Percentiles rank a stretch among this genome's conserved stretches.
phyloP scores from a whole-genome alignment of 1,140 invertebrate genomes.

The Aphelenchoides besseyi region DNA sequence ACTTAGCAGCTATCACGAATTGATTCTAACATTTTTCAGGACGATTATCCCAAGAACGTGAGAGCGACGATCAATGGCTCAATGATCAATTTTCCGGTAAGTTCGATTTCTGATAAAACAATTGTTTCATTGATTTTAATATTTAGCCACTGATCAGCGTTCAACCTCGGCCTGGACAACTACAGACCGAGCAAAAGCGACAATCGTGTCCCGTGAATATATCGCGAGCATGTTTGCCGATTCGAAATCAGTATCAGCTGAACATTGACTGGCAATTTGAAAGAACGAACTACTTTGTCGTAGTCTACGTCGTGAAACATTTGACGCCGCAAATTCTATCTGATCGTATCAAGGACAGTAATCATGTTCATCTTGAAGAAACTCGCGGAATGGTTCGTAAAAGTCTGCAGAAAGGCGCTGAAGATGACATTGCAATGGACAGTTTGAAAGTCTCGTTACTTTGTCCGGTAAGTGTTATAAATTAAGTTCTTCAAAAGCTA shows the following conservation, averaged over 20 bases:
- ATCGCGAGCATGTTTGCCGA: conserved; percentile 72
- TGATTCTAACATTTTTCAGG: too few species aligned
- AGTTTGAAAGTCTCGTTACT: conserved; percentile 83
- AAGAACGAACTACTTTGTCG: conserved; percentile 50
- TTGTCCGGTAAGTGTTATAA: conserved; percentile 66
- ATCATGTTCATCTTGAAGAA: conserved; percentile 20
- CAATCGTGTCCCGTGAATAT: conserved; percentile 94
- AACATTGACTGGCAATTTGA: conserved; percentile 55
- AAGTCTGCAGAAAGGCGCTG: conserved; percentile 76
- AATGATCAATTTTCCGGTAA: conserved; percentile 82
- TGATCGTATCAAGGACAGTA: conserved; percentile 29
- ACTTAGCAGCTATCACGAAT: too few species aligned
- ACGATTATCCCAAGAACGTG: conserved; percentile 76
- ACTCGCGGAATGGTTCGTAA: conserved; percentile 44
- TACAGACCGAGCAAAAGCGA: conserved; percentile 89
- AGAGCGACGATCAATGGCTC: conserved; percentile 89
- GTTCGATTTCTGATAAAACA: conserved; percentile 63
- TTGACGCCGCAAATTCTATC: conserved; percentile 36
- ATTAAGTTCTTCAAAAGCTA: not conserved
- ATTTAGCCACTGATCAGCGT: conserved; percentile 9
- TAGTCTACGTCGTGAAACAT: conserved; percentile 38
- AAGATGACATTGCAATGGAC: conserved; percentile 88
- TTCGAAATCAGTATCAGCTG: conserved; percentile 26
- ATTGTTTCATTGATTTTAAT: conserved; percentile 3
- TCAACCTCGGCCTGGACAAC: conserved; percentile 73